A percentile compares a stretch with the other conserved stretches of the same genome.
phyloP scores from a whole-genome alignment of 2,888 invertebrate species.

The Tetramorium bicarinatum region DNA sequence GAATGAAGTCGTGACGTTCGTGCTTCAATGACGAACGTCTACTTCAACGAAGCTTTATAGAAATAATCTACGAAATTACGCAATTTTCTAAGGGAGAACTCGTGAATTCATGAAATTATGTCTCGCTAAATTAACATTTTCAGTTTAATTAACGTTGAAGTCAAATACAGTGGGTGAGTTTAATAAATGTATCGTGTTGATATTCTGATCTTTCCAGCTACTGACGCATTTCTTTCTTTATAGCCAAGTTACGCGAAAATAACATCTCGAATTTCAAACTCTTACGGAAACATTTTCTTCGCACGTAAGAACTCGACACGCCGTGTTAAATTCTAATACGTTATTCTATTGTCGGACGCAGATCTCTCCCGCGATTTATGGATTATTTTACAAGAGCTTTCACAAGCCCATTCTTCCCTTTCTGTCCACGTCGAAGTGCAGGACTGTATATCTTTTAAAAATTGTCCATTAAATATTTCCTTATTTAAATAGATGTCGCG shows the following conservation, averaged over 20 bases:
- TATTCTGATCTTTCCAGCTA: neutral
- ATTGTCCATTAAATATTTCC: neutral
- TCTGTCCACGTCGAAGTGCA: neutral
- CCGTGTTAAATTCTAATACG: neutral
- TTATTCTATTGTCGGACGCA: neutral
- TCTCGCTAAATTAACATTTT: neutral
- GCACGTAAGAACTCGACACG: neutral
- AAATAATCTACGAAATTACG: conserved; percentile 23
- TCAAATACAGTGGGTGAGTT: neutral
- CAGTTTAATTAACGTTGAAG: conserved; percentile 7
- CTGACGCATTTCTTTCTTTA: neutral
- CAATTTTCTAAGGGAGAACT: conserved; percentile 24
- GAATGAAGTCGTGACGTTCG: conserved; percentile 36
- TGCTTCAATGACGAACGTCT: conserved; percentile 25
- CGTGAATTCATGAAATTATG: conserved; percentile 10
- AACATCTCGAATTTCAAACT: conserved; percentile 7
- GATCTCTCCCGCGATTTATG: neutral
- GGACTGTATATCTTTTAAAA: neutral
- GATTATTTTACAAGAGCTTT: neutral
- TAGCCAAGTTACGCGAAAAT: neutral
- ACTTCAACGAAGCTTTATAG: conserved; percentile 13
- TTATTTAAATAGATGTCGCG: neutral
- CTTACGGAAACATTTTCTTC: neutral
- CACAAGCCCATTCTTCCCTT: neutral
- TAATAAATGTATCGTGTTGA: neutral